Conservation (phyloP, 2,113 vertebrate genomes). For the Rhinopithecus roxellana region DNA sequence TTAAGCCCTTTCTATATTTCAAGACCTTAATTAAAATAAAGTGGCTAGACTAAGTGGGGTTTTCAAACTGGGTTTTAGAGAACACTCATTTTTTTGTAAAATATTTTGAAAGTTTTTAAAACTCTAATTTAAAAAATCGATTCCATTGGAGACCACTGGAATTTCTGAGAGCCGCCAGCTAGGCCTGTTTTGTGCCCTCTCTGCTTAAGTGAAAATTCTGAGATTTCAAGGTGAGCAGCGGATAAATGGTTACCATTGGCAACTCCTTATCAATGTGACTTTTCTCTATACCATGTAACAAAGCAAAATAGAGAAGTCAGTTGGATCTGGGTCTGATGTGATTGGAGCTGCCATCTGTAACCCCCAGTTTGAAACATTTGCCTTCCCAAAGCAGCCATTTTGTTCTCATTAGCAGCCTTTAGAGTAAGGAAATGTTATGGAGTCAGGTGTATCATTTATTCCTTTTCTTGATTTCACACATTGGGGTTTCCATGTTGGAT, state of each 20-base stretch:
- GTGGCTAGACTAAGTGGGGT: background rate
- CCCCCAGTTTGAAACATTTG: background rate
- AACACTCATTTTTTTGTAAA: background rate
- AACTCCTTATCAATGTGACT: background rate
- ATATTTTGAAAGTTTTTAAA: background rate
- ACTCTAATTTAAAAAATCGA: background rate
- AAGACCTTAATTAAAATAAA: background rate
- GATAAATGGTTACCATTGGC: background rate
- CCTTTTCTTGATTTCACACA: background rate
- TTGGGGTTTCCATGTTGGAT: background rate
- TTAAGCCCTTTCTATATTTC: background rate
- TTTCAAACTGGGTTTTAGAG: background rate
- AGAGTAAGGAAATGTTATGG: background rate
- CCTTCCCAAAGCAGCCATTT: background rate
- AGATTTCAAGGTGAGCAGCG: background rate
- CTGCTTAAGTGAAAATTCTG: background rate
- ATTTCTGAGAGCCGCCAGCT: rapidly evolving
- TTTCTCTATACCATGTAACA: rapidly evolving
- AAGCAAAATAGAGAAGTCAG: background rate
- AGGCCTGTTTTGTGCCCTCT: background rate
- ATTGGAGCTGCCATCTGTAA: rapidly evolving
- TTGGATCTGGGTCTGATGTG: background rate
- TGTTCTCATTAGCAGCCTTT: background rate
- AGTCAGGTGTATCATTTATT: background rate
- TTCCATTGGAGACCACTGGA: background rate